Base-by-base conservation (phyloP, 1,140 invertebrate genomes). In the Caerostris extrusa region DNA sequence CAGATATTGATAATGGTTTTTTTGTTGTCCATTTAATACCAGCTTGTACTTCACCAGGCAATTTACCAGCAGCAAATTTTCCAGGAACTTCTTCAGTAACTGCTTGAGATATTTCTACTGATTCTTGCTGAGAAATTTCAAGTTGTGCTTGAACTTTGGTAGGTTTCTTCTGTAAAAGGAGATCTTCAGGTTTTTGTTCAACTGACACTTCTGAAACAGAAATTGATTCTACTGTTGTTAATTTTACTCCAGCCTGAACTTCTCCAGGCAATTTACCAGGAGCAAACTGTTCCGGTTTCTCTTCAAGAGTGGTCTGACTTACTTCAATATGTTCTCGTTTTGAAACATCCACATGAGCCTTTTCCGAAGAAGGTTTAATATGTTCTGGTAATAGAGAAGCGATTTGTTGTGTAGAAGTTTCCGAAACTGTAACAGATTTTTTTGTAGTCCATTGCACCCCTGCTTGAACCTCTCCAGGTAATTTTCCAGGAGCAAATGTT, bases 381-480 rank as follows among this genome's bases (percentile, higher is more conserved):
- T 7, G 5, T 5, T 89, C 34, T 10, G 50, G n/a, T 67, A 95
- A 94, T n/a, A 67, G 19, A 3, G 55, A 61, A 55, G 94, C 60
- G 61, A 81, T 19, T 58, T 92, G 69, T 56, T 94, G 89, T 19
- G 82, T 56, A 14, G 77, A 91, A 12, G 94, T 94, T 93, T 95
- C 94, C 8, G 91, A 94, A 12, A 95, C 90, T 19, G 89, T 81
- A 19, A 95, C 14, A 60, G 94, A 83, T 94, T 95, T 94, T 50
- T 95, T 90, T 7, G 93, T 91, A 57, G 93, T 90, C 94, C 91
- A 86, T 67, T 85, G 50, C 77, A 93, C 34, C 7, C 94, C 89
- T 34, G 93, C 94, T 56, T 92, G 83, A 17, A 95, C 93, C 88
- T 95, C 91, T 77, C 94, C 94, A 19, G 94, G 94, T n/a, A 93